Percentiles rank a stretch among this genome's conserved stretches.
Evolutionary conservation across 2,888 invertebrate genomes (phyloP).

Genomic region (Achlya flavicornis): DNA sequence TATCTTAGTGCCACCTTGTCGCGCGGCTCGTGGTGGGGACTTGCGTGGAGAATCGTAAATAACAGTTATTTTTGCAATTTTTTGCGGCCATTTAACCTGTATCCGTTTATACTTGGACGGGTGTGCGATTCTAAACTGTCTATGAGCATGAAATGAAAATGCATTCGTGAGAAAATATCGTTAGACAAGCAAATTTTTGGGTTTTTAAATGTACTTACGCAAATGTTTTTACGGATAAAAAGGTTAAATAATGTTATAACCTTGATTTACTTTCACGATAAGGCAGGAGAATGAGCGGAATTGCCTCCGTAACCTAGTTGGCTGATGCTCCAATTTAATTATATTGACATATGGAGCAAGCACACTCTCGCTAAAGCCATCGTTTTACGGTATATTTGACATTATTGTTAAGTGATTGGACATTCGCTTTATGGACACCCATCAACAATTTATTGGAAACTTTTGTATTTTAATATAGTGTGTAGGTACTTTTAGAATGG

Average conservation of each 20-base stretch:
- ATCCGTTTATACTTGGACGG: neutral
- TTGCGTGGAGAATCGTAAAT: constrained; percentile 10
- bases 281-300: neutral
- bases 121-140: constrained; percentile 30
- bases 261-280: constrained; percentile 4
- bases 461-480: neutral
- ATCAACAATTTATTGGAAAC: neutral
- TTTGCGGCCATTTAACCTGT: neutral
- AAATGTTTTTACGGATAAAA: constrained; percentile 1
- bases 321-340: constrained; percentile 2
- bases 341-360: neutral
- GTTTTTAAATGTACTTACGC: neutral
- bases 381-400: constrained; percentile 6
- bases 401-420: constrained; percentile 12
- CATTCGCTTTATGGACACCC: neutral
- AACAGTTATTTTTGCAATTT: constrained; percentile 6
- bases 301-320: constrained; percentile 6
- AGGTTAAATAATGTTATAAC: constrained; percentile 10
- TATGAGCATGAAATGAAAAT: constrained; percentile 29
- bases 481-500: too few relatives aligned
- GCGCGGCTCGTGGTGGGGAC: neutral
- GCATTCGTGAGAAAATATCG: constrained; percentile 33
- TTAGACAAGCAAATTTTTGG: constrained; percentile 18
- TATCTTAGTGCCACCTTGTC: neutral
- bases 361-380: neutral